Evolutionary conservation across 2,888 invertebrate species (phyloP).

Genomic region (Napeogenes sylphis): DNA sequence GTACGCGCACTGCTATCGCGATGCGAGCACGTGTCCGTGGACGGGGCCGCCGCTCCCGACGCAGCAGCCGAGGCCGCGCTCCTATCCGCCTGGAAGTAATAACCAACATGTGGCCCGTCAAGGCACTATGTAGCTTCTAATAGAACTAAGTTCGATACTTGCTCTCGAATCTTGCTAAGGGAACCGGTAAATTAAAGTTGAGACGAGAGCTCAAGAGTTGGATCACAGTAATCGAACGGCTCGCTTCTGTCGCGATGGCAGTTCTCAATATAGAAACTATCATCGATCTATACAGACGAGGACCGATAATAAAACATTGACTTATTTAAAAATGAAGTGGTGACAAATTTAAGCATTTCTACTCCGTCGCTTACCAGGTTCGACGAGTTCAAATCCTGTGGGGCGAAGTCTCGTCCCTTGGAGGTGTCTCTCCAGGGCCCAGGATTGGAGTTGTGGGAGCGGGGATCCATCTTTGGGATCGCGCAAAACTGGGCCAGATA

Average conservation of each 20-base stretch:
- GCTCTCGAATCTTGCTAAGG: too few relatives aligned
- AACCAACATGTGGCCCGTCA: neutral
- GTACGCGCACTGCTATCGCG: conserved; percentile 45
- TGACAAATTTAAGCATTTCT: neutral
- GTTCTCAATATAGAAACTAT: too few relatives aligned
- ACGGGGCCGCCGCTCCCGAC: conserved; percentile 76
- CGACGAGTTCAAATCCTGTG: conserved; percentile 63
- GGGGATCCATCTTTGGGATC: conserved; percentile 80
- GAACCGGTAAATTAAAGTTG: too few relatives aligned
- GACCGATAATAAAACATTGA: too few relatives aligned
- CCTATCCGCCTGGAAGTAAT: conserved; percentile 77
- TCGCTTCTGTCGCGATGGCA: too few relatives aligned
- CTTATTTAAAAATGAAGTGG: too few relatives aligned
- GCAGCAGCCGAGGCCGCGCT: conserved; percentile 83
- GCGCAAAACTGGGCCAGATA: conserved; percentile 87
- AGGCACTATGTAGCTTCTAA: too few relatives aligned
- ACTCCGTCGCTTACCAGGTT: conserved; percentile 41
- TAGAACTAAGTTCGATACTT: too few relatives aligned
- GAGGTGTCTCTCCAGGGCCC: conserved; percentile 33
- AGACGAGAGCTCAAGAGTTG: too few relatives aligned
- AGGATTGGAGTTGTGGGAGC: conserved; percentile 61
- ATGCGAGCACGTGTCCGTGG: conserved; percentile 59
- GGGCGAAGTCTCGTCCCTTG: conserved; percentile 28
- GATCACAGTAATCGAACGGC: too few relatives aligned
- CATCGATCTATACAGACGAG: too few relatives aligned